Percentiles rank a stretch among this genome's conserved stretches.
These are phyloP conservation scores for Perccottus glenii DNA, from an alignment of 2,113 vertebrate species.

Conservation along the genomic window DNA sequence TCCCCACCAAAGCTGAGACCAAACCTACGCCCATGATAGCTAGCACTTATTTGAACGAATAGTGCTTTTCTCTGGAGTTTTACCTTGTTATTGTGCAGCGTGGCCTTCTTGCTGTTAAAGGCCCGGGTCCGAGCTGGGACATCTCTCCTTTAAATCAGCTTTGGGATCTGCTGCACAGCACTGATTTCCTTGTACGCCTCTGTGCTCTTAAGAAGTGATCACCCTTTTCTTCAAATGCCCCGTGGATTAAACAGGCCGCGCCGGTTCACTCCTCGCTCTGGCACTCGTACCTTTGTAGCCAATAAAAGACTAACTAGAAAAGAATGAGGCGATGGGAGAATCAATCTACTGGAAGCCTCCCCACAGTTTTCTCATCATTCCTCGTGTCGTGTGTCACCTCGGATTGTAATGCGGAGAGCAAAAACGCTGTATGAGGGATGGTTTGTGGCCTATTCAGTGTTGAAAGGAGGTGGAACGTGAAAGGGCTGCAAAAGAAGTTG, in stretches of 20 bases:
- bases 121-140: constrained; percentile 88
- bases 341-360: constrained; percentile 99
- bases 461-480: constrained; percentile 86
- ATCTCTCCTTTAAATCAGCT: constrained; percentile 98
- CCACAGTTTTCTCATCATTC: constrained; percentile 99
- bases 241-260: constrained; percentile 95
- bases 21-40: too few species aligned
- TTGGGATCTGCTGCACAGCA: constrained; percentile 87
- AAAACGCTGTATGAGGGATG: constrained; percentile 91
- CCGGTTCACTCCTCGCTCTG: constrained; percentile 83
- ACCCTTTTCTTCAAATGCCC: constrained; percentile 92
- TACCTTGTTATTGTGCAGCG: constrained; percentile 88
- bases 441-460: constrained; percentile 87
- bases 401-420: constrained; percentile 91
- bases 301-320: constrained; percentile 99
- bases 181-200: constrained; percentile 97
- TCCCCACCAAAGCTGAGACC: too few species aligned
- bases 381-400: constrained; percentile 92
- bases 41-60: constrained; percentile 57
- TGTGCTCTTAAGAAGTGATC: constrained; percentile 97
- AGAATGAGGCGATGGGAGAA: constrained; percentile 97
- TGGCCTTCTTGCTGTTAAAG: constrained; percentile 89
- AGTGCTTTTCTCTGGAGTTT: constrained; percentile 80
- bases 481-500: constrained; percentile 83
- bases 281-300: constrained; percentile 94